phyloP scores from a whole-genome alignment of 1,140 invertebrate genomes.

The Delia radicum region DNA sequence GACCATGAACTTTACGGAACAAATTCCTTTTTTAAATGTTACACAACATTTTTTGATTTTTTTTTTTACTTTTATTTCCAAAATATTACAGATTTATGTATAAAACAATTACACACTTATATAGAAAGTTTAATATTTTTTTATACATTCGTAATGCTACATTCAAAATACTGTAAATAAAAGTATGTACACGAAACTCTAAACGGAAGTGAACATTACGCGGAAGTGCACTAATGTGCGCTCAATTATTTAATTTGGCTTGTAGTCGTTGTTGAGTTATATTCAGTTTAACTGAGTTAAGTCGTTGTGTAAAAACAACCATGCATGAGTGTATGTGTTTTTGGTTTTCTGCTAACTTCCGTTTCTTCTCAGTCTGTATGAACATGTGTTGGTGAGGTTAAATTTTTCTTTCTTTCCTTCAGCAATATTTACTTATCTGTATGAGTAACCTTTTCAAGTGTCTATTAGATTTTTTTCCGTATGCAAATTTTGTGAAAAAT shows the following conservation, averaged over 20 bases:
- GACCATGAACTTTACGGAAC: too few relatives aligned
- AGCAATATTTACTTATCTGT: background rate
- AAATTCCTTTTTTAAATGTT: too few relatives aligned
- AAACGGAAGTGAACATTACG: conserved; percentile 12
- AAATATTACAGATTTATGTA: too few relatives aligned
- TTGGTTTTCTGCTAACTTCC: background rate
- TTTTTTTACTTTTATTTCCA: too few relatives aligned
- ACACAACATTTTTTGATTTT: too few relatives aligned
- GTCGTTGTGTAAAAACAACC: background rate
- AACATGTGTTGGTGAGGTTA: background rate
- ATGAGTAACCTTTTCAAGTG: background rate
- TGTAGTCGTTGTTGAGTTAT: background rate
- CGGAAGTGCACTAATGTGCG: conserved; percentile 19
- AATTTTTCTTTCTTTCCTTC: background rate
- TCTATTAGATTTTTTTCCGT: background rate
- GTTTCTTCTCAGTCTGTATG: background rate
- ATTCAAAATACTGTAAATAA: too few relatives aligned
- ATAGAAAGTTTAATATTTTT: too few relatives aligned
- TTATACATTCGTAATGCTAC: too few relatives aligned
- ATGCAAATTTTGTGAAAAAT: background rate
- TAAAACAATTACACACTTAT: too few relatives aligned
- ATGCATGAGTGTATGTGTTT: background rate
- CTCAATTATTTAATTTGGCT: conserved; percentile 18
- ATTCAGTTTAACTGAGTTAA: background rate
- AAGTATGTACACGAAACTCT: background rate